Evolutionary conservation across 2,113 vertebrate species (phyloP).

Genomic region (Fregetta grallaria): DNA sequence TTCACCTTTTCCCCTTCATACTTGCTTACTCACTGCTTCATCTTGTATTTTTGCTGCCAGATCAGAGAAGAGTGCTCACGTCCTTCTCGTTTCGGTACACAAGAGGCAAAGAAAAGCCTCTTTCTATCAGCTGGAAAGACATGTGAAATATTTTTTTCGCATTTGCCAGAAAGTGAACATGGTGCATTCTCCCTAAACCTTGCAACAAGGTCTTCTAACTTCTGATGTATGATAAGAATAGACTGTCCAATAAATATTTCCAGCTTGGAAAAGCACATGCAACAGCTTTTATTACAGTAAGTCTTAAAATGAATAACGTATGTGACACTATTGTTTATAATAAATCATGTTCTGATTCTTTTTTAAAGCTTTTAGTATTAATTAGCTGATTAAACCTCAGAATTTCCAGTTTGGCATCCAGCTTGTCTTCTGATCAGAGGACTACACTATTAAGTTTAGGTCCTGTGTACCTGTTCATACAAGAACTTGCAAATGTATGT

Average conservation of each 20-base stretch:
- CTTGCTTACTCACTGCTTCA: not conserved
- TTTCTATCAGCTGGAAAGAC: not conserved
- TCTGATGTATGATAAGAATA: not conserved
- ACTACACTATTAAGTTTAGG: not conserved
- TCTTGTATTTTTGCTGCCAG: not conserved
- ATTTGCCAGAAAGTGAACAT: not conserved
- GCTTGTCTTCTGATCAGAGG: not conserved
- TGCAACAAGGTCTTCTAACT: not conserved
- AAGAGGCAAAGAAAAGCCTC: not conserved
- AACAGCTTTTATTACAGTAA: not conserved
- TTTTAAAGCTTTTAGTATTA: not conserved
- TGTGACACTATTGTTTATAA: not conserved
- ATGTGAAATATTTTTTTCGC: not conserved
- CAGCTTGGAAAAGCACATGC: not conserved
- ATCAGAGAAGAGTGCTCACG: not conserved
- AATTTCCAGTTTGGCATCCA: not conserved
- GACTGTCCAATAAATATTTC: not conserved
- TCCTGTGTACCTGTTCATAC: not conserved
- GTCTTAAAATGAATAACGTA: not conserved
- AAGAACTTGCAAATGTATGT: not conserved
- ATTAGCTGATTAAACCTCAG: not conserved
- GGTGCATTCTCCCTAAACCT: not conserved
- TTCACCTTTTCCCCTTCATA: not conserved
- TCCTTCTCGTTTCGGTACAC: not conserved
- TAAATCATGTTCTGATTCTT: not conserved